A percentile compares a stretch with the other conserved stretches of the same genome.
These are phyloP conservation scores for Neosilurus hyrtlii DNA, from an alignment of 2,797 vertebrate species.

Conservation along the genomic window DNA sequence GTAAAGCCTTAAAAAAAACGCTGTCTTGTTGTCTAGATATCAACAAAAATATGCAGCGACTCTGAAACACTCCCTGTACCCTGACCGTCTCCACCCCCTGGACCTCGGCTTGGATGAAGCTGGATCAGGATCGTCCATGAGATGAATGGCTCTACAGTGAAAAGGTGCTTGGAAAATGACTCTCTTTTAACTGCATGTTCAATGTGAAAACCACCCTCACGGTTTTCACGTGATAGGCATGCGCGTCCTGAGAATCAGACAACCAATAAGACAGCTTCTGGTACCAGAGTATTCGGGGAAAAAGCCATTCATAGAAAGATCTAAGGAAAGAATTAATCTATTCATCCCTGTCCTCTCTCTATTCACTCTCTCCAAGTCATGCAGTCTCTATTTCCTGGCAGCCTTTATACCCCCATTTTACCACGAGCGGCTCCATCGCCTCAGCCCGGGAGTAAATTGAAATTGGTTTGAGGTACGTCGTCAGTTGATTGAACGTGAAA, in stretches of 20 bases:
- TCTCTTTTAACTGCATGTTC: not conserved
- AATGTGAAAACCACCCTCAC: not conserved
- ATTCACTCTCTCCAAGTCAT: no score
- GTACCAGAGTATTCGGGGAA: slow-evolving; percentile 5
- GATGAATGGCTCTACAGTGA: not conserved
- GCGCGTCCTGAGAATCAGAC: not conserved
- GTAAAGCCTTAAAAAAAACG: not conserved
- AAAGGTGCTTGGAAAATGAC: not conserved
- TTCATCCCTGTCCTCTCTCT: no score
- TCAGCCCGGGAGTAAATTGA: slow-evolving; percentile 79
- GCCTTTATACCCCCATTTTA: slow-evolving; percentile 67
- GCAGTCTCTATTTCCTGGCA: slow-evolving; percentile 44
- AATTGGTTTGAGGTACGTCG: slow-evolving; percentile 76
- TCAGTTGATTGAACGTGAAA: slow-evolving; percentile 81
- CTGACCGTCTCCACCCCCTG: not conserved
- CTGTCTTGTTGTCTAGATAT: not conserved
- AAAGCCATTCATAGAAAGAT: slow-evolving; percentile 23
- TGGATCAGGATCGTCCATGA: no score
- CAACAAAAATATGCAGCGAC: not conserved
- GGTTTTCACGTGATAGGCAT: not conserved
- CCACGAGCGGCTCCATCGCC: slow-evolving; percentile 64
- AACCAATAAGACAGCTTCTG: not conserved
- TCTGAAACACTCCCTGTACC: not conserved
- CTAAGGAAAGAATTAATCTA: slow-evolving; percentile 26
- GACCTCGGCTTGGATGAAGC: not conserved